Evolutionary conservation across 2,888 invertebrate species (phyloP).

Genomic region (Drosophila mettleri): DNA sequence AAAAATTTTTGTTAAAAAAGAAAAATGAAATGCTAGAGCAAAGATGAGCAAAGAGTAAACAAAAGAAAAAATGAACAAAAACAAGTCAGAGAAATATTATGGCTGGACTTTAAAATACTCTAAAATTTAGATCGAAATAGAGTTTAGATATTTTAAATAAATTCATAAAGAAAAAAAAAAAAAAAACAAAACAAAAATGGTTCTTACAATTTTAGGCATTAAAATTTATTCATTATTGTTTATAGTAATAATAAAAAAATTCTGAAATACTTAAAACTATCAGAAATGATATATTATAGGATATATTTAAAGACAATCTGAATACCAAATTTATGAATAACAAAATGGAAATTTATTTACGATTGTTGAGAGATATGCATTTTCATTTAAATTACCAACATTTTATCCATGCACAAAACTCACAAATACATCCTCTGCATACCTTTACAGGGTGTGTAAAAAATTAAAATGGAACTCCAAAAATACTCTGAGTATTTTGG

Average conservation of each 20-base stretch:
- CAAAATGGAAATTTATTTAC: too few relatives aligned
- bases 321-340: background rate
- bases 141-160: background rate
- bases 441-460: background rate
- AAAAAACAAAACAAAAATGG: too few relatives aligned
- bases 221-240: too few relatives aligned
- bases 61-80: slow-evolving; percentile 4
- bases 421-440: background rate
- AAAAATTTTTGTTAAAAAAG: slow-evolving; percentile 23
- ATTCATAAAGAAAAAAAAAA: background rate
- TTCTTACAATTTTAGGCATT: too few relatives aligned
- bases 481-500: slow-evolving; percentile 28
- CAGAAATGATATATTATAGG: too few relatives aligned
- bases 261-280: too few relatives aligned
- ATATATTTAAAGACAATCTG: too few relatives aligned
- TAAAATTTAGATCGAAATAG: background rate
- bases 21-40: slow-evolving; percentile 50
- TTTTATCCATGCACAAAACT: too few relatives aligned
- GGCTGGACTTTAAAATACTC: background rate
- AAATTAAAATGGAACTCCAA: background rate
- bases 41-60: slow-evolving; percentile 36
- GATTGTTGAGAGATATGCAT: too few relatives aligned
- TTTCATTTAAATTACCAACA: background rate
- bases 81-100: background rate
- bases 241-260: too few relatives aligned